These are phyloP conservation scores for Phrynocephalus forsythii DNA, from an alignment of 2,797 vertebrate species.

Conservation along the genomic window DNA sequence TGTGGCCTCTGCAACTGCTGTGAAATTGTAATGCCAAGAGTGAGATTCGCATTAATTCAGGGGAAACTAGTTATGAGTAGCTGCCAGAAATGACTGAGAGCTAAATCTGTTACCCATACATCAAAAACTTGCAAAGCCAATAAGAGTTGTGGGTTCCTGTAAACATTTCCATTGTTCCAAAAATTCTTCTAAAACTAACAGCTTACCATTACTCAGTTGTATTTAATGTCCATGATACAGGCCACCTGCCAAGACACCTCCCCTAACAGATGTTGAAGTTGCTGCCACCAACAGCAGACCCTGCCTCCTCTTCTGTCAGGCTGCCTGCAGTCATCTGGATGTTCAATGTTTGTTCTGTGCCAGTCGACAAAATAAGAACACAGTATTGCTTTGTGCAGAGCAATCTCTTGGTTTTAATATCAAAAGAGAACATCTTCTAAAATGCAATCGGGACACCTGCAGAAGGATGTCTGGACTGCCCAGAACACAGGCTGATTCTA, in stretches of 20 bases:
- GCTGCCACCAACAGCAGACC: neutral
- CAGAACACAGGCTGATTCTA: neutral
- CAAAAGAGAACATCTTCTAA: neutral
- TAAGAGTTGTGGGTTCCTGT: neutral
- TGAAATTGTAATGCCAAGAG: conserved; percentile 21
- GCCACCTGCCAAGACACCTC: neutral
- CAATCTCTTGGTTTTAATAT: conserved; percentile 1
- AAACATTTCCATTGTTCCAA: neutral
- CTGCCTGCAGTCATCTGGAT: neutral
- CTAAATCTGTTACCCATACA: neutral
- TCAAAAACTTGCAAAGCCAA: neutral
- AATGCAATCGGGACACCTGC: neutral
- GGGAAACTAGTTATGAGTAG: neutral
- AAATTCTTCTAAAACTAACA: neutral
- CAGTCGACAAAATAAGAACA: fast-evolving
- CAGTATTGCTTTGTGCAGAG: neutral
- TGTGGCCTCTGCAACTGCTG: neutral
- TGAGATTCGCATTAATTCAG: neutral
- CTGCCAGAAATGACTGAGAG: conserved; percentile 1
- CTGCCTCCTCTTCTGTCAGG: neutral
- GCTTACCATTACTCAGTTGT: neutral
- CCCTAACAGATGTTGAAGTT: neutral
- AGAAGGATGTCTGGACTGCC: neutral
- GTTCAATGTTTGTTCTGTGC: neutral
- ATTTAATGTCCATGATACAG: neutral